Evolutionary conservation across 1,140 invertebrate genomes (phyloP).

Genomic region (Drosophila persimilis): DNA sequence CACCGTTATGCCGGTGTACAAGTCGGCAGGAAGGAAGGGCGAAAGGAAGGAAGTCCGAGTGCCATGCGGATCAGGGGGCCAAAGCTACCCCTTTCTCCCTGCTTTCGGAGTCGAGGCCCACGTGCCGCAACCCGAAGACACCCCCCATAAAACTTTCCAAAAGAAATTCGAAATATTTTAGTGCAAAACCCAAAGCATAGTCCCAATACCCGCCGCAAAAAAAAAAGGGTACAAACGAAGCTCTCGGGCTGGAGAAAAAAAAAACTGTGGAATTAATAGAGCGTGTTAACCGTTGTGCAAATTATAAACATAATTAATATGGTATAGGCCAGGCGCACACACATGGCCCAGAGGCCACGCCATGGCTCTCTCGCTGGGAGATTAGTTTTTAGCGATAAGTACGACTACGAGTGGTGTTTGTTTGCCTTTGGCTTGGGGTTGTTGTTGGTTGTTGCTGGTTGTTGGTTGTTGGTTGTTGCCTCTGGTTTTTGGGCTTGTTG

Average conservation of each 20-base stretch:
- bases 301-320: slow-evolving; percentile 82
- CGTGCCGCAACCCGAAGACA: no score
- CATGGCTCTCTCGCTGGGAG: slow-evolving; percentile 26
- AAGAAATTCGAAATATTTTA: no score
- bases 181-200: no score
- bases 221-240: no score
- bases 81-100: no score
- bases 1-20: slow-evolving; percentile 21
- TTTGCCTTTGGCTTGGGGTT: slow-evolving; percentile 62
- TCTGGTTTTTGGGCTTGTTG: slow-evolving; percentile 62
- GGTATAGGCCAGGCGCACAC: slow-evolving; percentile 56
- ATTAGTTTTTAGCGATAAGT: slow-evolving; percentile 69
- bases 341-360: slow-evolving; percentile 22
- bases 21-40: slow-evolving; percentile 42
- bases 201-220: no score
- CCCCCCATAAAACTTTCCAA: no score
- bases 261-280: slow-evolving; percentile 68
- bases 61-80: slow-evolving; percentile 36
- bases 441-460: slow-evolving; percentile 22
- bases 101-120: no score
- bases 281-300: slow-evolving; percentile 82
- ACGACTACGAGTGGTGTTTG: slow-evolving; percentile 44
- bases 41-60: slow-evolving; percentile 66
- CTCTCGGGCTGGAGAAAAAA: slow-evolving; percentile 21
- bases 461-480: slow-evolving; percentile 36